Percentiles rank a stretch among this genome's conserved stretches.
Conservation (phyloP, 2,797 vertebrate genomes). For the Gallirallus australis region DNA sequence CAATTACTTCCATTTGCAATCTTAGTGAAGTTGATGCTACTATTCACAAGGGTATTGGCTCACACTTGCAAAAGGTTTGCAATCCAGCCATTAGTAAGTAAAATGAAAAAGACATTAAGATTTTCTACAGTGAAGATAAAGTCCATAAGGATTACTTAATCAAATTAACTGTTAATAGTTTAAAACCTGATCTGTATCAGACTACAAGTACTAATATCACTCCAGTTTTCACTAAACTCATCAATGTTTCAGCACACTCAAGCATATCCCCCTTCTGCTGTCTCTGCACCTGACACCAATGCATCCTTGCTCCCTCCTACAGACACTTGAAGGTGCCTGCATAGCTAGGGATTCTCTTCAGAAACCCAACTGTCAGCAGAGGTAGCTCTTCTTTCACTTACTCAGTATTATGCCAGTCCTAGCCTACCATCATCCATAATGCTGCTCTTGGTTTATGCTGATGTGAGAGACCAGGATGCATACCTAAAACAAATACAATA, state of each 20-base stretch:
- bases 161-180: neutral
- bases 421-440: neutral
- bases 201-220: neutral
- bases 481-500: neutral
- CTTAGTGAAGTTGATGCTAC: neutral
- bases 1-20: neutral
- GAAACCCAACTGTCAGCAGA: neutral
- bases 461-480: neutral
- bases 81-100: neutral
- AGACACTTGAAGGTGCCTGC: neutral
- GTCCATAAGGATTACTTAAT: neutral
- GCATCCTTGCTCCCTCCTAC: neutral
- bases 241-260: neutral
- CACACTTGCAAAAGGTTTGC: neutral
- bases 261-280: neutral
- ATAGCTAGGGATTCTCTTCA: neutral
- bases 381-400: conserved; percentile 28
- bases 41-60: neutral
- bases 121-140: neutral
- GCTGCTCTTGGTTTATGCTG: neutral
- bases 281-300: neutral
- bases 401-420: accelerated
- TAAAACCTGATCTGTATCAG: neutral
- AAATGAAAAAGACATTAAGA: neutral
- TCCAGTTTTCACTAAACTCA: neutral